Evolutionary conservation across 2,797 vertebrate genomes (phyloP).

Genomic region (Pogonophryne albipinna): DNA sequence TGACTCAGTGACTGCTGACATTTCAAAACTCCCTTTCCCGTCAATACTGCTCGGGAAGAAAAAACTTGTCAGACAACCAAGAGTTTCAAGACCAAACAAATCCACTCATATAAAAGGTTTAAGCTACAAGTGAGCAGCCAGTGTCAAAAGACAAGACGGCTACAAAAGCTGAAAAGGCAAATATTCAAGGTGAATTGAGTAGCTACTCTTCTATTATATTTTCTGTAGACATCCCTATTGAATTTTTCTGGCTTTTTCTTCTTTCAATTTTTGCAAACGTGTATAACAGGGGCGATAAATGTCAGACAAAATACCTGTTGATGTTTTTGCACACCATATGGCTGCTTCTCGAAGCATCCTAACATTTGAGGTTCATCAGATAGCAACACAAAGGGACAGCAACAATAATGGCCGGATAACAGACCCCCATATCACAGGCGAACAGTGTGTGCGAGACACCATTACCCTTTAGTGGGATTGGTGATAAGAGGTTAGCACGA

Average conservation of each 20-base stretch:
- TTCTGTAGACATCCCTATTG: not conserved
- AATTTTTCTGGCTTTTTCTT: not conserved
- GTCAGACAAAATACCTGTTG: conserved; percentile 16
- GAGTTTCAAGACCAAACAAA: conserved; percentile 56
- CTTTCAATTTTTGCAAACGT: not conserved
- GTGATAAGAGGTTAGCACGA: conserved; percentile 62
- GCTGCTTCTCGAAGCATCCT: not conserved
- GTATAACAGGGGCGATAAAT: conserved; percentile 15
- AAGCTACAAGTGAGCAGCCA: conserved; percentile 6
- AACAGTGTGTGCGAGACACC: conserved; percentile 31
- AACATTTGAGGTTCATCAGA: conserved; percentile 50
- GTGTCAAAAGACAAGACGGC: conserved; percentile 16
- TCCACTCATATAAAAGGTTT: conserved; percentile 25
- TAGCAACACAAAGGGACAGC: conserved; percentile 20
- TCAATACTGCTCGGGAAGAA: conserved; percentile 20
- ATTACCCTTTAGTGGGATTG: conserved; percentile 53
- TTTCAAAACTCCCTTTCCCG: conserved; percentile 23
- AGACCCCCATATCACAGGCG: conserved; percentile 17
- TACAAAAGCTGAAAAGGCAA: conserved; percentile 13
- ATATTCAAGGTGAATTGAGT: no score
- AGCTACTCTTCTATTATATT: no score
- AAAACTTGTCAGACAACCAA: conserved; percentile 11
- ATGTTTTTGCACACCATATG: not conserved
- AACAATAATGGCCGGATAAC: conserved; percentile 26
- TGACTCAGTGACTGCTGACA: conserved; percentile 54